Conservation (phyloP, 2,113 vertebrate genomes). For the Peromyscus maniculatus region DNA sequence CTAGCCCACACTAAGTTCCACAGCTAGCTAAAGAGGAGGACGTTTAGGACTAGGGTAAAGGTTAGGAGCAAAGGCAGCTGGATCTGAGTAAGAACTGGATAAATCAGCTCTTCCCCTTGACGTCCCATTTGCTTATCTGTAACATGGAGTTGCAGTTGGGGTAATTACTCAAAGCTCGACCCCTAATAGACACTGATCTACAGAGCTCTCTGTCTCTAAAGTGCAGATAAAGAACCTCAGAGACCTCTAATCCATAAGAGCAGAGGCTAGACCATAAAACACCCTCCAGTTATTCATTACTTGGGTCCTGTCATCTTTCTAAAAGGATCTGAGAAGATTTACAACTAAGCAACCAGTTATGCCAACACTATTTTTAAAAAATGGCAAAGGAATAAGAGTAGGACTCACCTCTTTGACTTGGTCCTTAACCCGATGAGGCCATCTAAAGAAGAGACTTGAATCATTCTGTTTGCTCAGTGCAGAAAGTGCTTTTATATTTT, state of each 20-base stretch:
- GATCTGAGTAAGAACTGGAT: not conserved
- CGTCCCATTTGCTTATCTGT: not conserved
- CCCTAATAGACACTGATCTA: not conserved
- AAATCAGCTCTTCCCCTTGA: not conserved
- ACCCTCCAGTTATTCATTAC: not conserved
- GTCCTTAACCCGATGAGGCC: not conserved
- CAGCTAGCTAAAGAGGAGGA: not conserved
- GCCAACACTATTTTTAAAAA: not conserved
- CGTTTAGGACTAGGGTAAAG: not conserved
- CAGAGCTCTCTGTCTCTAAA: not conserved
- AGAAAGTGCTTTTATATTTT: not conserved
- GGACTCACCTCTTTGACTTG: not conserved
- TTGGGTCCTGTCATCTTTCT: constrained; percentile 15
- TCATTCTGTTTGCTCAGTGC: not conserved
- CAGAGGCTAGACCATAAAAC: constrained; percentile 24
- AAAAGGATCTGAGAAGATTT: constrained; percentile 27
- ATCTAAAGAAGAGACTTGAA: not conserved
- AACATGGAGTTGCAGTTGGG: not conserved
- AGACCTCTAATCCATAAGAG: not conserved
- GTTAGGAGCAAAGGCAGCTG: not conserved
- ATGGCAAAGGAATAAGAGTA: not conserved
- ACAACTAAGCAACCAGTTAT: not conserved
- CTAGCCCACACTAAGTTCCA: not conserved
- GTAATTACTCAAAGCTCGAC: not conserved
- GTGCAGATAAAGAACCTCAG: not conserved